These are phyloP conservation scores for Ibycter americanus DNA, from an alignment of 2,797 vertebrate species.

Conservation along the genomic window DNA sequence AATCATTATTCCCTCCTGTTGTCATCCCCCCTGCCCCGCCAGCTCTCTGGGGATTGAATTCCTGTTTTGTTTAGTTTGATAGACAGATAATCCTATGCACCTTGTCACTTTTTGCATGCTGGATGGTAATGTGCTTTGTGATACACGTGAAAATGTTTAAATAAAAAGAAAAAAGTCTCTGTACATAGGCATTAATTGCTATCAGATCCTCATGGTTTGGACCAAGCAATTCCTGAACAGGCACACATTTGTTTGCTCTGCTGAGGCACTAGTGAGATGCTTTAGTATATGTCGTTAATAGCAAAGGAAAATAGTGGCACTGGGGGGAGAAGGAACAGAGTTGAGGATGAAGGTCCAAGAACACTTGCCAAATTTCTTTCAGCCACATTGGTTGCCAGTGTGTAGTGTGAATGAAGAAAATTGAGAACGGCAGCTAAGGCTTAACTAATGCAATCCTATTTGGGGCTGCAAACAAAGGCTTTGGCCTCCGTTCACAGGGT, in stretches of 20 bases:
- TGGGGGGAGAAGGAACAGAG: background rate
- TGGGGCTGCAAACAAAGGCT: constrained; percentile 34
- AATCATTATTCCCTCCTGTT: background rate
- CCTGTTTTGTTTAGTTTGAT: background rate
- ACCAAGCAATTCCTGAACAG: background rate
- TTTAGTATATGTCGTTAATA: background rate
- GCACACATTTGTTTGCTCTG: background rate
- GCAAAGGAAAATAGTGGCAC: background rate
- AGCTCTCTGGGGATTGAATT: background rate
- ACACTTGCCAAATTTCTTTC: constrained; percentile 42
- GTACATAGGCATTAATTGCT: background rate
- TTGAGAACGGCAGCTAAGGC: constrained; percentile 30
- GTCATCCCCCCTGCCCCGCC: background rate
- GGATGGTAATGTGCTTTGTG: background rate
- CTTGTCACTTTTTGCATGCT: background rate
- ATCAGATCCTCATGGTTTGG: background rate
- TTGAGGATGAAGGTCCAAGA: constrained; percentile 14
- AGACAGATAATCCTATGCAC: background rate
- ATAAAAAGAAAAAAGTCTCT: background rate
- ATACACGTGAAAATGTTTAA: background rate
- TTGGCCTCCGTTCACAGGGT: background rate
- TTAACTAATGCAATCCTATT: constrained; percentile 33
- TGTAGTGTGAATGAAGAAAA: constrained; percentile 46
- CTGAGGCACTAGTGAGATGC: background rate
- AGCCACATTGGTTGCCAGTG: background rate